Base-by-base conservation (phyloP, 2,113 vertebrate genomes). In the Saguinus imperator region DNA sequence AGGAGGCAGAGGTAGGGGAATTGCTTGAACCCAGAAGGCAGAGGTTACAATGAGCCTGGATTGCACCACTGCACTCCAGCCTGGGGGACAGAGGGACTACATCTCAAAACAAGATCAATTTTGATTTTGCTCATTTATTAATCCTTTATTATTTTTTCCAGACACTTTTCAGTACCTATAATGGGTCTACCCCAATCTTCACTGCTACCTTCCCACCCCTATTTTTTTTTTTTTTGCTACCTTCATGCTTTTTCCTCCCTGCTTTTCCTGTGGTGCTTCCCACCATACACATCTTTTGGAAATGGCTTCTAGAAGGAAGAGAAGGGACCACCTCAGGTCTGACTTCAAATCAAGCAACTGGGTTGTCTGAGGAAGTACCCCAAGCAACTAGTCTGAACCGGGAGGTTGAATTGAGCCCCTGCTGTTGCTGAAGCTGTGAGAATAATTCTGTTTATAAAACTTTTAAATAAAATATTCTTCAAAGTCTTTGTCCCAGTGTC, bases 391-490 rank as follows among this genome's bases (percentile, higher is more conserved):
- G 35, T 23, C 57, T 96, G 50, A 89, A 14, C 64, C 82, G 79
- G 50, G 84, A 96, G 58, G 50, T 92, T 89, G 32, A 94, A 72
- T 2, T 77, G 27, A 97, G 52, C 3, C 43, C 43, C 94, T 76
- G 52, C 48, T 40, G 4, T 76, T 91, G 55, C 64, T 87, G 50
- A 87, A 86, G 61, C 52, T 96, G 11, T 95, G 43, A 92, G 68
- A 5, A 29, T 91, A 97, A 95, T 89, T 96, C 35, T 94, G 43
- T 94, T 89, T 90, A 91, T 27, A 91, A 96, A 90, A 61, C 35
- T 37, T 90, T 90, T 55, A 84, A 94, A 81, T 90, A 95, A 97
- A 97, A 90, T 94, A 86, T 80, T 20, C 25, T 90, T 88, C 89
- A 58, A 77, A 70, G 18, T 95, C 20, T 87, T 11, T 57, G 86